Evolutionary conservation across 2,113 vertebrate genomes (phyloP).

Genomic region (Neofelis nebulosa): DNA sequence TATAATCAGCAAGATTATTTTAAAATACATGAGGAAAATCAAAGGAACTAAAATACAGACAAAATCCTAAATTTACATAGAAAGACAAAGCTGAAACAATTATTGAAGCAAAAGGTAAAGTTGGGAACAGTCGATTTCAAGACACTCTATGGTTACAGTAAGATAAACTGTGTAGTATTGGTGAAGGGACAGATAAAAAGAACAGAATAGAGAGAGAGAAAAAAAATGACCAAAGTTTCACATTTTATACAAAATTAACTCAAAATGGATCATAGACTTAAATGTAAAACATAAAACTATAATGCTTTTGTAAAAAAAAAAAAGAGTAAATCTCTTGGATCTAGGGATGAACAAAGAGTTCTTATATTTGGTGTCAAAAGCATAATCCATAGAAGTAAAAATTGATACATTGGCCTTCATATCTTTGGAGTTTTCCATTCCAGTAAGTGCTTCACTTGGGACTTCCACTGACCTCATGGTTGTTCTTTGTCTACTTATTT

Average conservation of each 20-base stretch:
- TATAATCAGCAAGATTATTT: not conserved
- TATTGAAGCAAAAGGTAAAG: not conserved
- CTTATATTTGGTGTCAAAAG: not conserved
- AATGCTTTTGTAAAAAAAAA: not conserved
- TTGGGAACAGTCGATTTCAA: not conserved
- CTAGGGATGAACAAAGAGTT: not conserved
- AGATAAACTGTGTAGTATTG: not conserved
- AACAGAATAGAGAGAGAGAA: not conserved
- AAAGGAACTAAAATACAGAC: not conserved
- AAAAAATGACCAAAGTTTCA: not conserved
- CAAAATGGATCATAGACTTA: not conserved
- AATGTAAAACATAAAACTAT: not conserved
- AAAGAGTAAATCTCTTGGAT: not conserved
- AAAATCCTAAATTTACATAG: not conserved
- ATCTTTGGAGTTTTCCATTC: not conserved
- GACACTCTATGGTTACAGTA: not conserved
- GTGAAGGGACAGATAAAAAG: not conserved
- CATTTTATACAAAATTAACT: not conserved
- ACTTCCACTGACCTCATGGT: not conserved
- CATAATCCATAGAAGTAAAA: not conserved
- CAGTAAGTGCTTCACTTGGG: not conserved
- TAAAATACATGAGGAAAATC: not conserved
- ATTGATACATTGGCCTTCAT: not conserved
- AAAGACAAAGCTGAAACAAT: not conserved
- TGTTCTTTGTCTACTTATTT: not conserved